Percentiles rank a stretch among this genome's conserved stretches.
These are phyloP conservation scores for Lepisosteus oculatus DNA, from an alignment of 2,113 vertebrate species.

Conservation along the genomic window DNA sequence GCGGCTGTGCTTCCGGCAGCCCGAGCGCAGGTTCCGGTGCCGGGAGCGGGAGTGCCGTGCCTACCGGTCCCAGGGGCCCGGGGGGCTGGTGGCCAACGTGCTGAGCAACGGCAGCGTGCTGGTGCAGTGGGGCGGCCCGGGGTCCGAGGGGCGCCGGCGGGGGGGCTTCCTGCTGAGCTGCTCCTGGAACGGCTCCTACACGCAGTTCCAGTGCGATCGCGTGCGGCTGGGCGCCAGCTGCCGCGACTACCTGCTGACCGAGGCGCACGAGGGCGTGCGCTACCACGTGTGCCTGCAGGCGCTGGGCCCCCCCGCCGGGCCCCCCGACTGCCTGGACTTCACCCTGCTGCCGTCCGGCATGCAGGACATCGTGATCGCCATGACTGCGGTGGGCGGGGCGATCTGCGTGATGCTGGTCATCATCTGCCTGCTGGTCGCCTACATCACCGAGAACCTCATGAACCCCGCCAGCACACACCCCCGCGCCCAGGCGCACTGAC, in stretches of 20 bases:
- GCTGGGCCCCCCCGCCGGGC: constrained; percentile 31
- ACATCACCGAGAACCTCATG: constrained; percentile 95
- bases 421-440: constrained; percentile 94
- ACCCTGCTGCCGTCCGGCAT: constrained; percentile 79
- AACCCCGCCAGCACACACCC: constrained; percentile 62
- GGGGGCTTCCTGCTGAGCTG: constrained; percentile 83
- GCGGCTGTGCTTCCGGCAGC: constrained; percentile 78
- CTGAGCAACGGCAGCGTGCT: constrained; percentile 85
- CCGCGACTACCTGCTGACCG: constrained; percentile 81
- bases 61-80: constrained; percentile 60
- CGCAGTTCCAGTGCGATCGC: constrained; percentile 85
- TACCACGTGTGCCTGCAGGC: constrained; percentile 87
- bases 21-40: constrained; percentile 72
- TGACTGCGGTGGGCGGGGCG: constrained; percentile 94
- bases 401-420: constrained; percentile 98
- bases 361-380: constrained; percentile 94
- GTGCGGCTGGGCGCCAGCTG: constrained; percentile 82
- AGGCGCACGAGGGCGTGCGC: constrained; percentile 84
- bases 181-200: constrained; percentile 92
- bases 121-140: constrained; percentile 74
- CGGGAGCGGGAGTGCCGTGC: constrained; percentile 60
- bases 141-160: constrained; percentile 25
- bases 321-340: constrained; percentile 82
- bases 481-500: background rate
- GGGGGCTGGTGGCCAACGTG: constrained; percentile 76